phyloP scores from a whole-genome alignment of 2,888 invertebrate species.

The Galerucella calmariensis region DNA sequence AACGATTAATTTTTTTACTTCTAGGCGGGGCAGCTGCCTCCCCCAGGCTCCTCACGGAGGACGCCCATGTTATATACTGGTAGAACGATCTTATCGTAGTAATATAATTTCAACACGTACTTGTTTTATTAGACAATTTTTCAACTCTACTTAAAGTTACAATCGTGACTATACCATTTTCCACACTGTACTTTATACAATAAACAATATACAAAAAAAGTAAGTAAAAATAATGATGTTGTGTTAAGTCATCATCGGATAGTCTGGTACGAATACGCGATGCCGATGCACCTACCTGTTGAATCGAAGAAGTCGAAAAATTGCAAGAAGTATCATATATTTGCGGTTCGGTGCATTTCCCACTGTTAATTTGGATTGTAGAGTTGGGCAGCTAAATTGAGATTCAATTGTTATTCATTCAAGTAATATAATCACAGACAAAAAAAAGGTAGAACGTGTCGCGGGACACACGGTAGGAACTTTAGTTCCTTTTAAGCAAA shows the following conservation, averaged over 20 bases:
- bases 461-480: no score
- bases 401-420: background rate
- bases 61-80: background rate
- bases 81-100: background rate
- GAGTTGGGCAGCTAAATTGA: background rate
- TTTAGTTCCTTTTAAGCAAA: no score
- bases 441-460: no score
- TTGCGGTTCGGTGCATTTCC: conserved; percentile 9
- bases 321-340: background rate
- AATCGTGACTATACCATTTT: conserved; percentile 9
- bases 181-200: background rate
- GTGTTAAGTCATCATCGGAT: conserved; percentile 3
- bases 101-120: background rate
- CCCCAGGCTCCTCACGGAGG: no score
- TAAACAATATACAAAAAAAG: conserved; percentile 6
- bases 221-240: conserved; percentile 6
- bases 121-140: conserved; percentile 4
- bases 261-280: background rate
- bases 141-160: background rate
- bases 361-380: background rate
- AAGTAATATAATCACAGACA: background rate
- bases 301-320: conserved; percentile 9
- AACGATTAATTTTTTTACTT: no score
- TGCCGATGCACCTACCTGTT: conserved; percentile 12
- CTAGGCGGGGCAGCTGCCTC: no score